phyloP scores from a whole-genome alignment of 2,888 invertebrate genomes.

The Bembecia ichneumoniformis region DNA sequence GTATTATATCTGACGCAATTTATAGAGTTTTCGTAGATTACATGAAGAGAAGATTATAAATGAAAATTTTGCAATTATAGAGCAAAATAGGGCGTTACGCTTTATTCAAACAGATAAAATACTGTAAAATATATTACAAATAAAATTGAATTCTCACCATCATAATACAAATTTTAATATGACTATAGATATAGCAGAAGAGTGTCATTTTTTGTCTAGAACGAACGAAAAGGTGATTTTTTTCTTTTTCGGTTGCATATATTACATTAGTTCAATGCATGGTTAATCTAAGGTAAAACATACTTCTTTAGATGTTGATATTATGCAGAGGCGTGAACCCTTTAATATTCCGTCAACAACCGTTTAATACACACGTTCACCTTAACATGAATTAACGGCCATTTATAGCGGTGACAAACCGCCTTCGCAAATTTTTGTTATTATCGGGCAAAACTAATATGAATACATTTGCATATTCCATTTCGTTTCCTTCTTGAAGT shows the following conservation, averaged over 20 bases:
- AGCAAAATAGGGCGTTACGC: neutral
- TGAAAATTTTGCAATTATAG: slow-evolving; percentile 21
- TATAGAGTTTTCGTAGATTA: neutral
- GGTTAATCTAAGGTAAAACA: too few relatives aligned
- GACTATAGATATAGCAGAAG: too few relatives aligned
- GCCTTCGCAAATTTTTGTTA: slow-evolving; percentile 31
- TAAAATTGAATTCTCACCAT: too few relatives aligned
- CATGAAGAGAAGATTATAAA: slow-evolving; percentile 24
- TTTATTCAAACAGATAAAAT: too few relatives aligned
- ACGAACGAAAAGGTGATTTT: too few relatives aligned
- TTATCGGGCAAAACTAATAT: neutral
- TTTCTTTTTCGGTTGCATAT: too few relatives aligned
- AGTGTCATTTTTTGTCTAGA: too few relatives aligned
- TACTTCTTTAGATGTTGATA: too few relatives aligned
- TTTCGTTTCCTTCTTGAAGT: neutral
- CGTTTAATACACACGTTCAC: slow-evolving; percentile 40
- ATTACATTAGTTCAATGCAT: too few relatives aligned
- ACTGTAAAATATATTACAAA: too few relatives aligned
- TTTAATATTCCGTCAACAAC: slow-evolving; percentile 25
- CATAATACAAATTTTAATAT: too few relatives aligned
- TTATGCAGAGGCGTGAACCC: slow-evolving; percentile 36
- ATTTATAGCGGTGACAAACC: slow-evolving; percentile 32
- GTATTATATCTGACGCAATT: neutral
- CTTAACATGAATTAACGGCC: slow-evolving; percentile 44
- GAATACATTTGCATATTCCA: neutral